Evolutionary conservation across 2,888 invertebrate species (phyloP).

Genomic region (Labia minor): DNA sequence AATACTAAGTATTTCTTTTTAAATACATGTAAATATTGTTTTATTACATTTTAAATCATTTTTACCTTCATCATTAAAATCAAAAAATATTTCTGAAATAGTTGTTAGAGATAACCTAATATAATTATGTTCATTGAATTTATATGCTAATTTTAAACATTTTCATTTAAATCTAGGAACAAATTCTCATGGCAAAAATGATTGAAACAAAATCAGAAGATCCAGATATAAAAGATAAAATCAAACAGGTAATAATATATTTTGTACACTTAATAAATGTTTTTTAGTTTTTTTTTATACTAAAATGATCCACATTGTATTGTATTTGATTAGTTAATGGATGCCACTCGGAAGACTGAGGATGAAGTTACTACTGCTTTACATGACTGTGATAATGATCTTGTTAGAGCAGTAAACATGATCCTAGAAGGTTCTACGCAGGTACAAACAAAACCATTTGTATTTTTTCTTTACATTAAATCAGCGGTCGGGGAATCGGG

Average conservation of each 20-base stretch:
- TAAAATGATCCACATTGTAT: background rate
- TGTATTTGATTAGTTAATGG: slow-evolving; percentile 74
- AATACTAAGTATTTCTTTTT: too few relatives aligned
- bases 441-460: too few relatives aligned
- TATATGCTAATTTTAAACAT: too few relatives aligned
- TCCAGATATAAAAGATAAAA: slow-evolving; percentile 52
- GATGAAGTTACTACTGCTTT: slow-evolving; percentile 87
- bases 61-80: too few relatives aligned
- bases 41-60: background rate
- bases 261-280: background rate
- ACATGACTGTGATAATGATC: slow-evolving; percentile 85
- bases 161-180: too few relatives aligned
- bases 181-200: slow-evolving; percentile 73
- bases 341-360: slow-evolving; percentile 78
- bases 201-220: slow-evolving; percentile 57
- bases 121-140: too few relatives aligned
- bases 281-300: background rate
- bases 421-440: slow-evolving; percentile 62
- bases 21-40: too few relatives aligned
- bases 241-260: slow-evolving; percentile 50
- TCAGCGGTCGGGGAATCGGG: too few relatives aligned
- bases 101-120: too few relatives aligned
- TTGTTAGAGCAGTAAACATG: slow-evolving; percentile 69
- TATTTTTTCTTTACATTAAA: too few relatives aligned
- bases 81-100: too few relatives aligned